A percentile compares a stretch with the other conserved stretches of the same genome.
Conservation (phyloP, 2,888 invertebrate species). For the Polylopha cassiicola region DNA sequence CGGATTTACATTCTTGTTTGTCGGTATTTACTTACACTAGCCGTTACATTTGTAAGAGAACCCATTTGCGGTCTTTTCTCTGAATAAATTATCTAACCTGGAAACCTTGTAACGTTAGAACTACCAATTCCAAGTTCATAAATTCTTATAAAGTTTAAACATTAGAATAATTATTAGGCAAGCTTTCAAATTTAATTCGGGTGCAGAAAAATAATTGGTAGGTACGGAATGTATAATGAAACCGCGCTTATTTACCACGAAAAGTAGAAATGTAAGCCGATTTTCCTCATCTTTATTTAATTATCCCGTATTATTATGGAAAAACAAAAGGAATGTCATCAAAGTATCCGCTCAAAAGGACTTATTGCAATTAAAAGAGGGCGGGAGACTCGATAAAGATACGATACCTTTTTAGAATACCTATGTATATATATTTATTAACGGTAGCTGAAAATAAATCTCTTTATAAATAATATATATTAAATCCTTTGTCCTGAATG, state of each 20-base stretch:
- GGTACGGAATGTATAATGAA: constrained; percentile 32
- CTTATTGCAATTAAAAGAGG: constrained; percentile 65
- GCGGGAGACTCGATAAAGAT: constrained; percentile 42
- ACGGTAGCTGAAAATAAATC: too few relatives aligned
- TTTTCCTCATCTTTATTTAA: constrained; percentile 51
- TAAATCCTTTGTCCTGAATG: too few relatives aligned
- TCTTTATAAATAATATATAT: too few relatives aligned
- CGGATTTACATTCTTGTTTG: too few relatives aligned
- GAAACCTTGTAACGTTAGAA: constrained; percentile 2
- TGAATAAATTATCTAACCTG: constrained; percentile 11
- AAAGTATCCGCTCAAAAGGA: constrained; percentile 55
- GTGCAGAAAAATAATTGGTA: too few relatives aligned
- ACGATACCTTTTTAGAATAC: constrained; percentile 16
- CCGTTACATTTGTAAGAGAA: constrained; percentile 11
- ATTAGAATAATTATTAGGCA: constrained; percentile 1
- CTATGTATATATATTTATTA: too few relatives aligned
- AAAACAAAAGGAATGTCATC: constrained; percentile 51
- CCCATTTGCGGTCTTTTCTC: constrained; percentile 14
- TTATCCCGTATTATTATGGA: constrained; percentile 39
- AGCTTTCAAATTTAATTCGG: too few relatives aligned
- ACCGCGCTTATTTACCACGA: constrained; percentile 30
- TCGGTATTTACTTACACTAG: too few relatives aligned
- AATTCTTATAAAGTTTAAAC: constrained; percentile 4
- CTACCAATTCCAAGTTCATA: constrained; percentile 7
- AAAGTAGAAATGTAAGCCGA: constrained; percentile 46